Conservation (phyloP, 1,140 invertebrate species). For the Tribolium castaneum region DNA sequence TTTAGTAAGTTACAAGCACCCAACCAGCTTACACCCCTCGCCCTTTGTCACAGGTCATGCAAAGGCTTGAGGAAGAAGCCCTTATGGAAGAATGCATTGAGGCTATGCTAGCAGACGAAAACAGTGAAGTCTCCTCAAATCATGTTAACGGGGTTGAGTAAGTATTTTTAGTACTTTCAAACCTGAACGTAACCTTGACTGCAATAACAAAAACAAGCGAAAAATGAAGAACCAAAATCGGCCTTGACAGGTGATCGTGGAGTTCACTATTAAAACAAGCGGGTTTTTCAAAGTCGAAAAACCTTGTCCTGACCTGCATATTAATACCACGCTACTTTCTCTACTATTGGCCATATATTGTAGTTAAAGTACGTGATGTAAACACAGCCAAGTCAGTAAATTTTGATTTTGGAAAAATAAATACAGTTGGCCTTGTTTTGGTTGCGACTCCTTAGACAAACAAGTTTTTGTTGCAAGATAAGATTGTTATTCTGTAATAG, state of each 20-base stretch:
- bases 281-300: background rate
- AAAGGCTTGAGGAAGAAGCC: constrained; percentile 87
- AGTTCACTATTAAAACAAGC: background rate
- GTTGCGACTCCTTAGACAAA: background rate
- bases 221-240: background rate
- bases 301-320: background rate
- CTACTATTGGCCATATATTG: background rate
- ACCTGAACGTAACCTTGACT: background rate
- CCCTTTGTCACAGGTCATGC: constrained; percentile 74
- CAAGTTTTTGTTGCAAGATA: background rate
- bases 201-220: background rate
- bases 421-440: background rate
- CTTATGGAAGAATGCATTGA: constrained; percentile 88
- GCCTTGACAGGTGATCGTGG: background rate
- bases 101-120: constrained; percentile 80
- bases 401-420: too few species aligned
- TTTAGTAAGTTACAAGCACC: constrained; percentile 24
- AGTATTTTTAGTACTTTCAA: constrained; percentile 31
- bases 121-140: constrained; percentile 37
- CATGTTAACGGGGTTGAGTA: constrained; percentile 38
- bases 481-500: background rate
- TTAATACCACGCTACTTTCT: background rate
- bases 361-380: background rate
- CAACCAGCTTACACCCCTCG: background rate
- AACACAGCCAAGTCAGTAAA: background rate